A percentile compares a stretch with the other conserved stretches of the same genome.
phyloP scores from a whole-genome alignment of 2,888 invertebrate genomes.

The Zonitis immaculata region DNA sequence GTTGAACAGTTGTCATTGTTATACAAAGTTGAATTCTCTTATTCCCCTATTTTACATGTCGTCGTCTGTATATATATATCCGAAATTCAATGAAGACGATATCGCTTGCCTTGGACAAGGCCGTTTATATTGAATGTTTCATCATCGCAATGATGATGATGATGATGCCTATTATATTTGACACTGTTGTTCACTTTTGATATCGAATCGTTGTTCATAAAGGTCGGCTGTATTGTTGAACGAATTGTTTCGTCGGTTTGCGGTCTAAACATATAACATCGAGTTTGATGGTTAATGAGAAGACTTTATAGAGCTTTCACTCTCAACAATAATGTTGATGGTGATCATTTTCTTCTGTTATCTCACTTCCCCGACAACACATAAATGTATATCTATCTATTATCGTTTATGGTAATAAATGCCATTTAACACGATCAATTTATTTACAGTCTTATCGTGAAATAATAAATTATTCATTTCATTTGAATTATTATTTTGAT shows the following conservation, averaged over 20 bases:
- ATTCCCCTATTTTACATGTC: not conserved
- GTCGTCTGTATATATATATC: no score
- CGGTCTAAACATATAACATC: slow-evolving; percentile 3
- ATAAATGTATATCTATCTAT: not conserved
- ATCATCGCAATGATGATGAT: not conserved
- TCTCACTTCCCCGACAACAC: not conserved
- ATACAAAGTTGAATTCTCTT: not conserved
- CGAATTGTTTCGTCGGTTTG: slow-evolving; percentile 6
- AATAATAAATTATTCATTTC: no score
- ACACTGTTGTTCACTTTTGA: slow-evolving; percentile 18
- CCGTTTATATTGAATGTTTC: not conserved
- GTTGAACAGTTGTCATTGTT: not conserved
- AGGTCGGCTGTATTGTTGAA: slow-evolving; percentile 2
- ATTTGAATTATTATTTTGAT: not conserved
- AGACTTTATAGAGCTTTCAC: not conserved
- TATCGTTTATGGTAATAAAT: no score
- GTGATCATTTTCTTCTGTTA: not conserved
- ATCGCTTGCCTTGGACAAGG: not conserved
- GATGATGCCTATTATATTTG: slow-evolving; percentile 24
- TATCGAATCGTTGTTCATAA: slow-evolving; percentile 16
- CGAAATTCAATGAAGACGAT: not conserved
- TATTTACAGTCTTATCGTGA: no score
- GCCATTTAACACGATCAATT: no score
- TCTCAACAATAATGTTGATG: not conserved
- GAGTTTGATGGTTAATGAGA: not conserved